Base-by-base conservation (phyloP, 1,140 invertebrate genomes). In the Drosophila nigromelanica region DNA sequence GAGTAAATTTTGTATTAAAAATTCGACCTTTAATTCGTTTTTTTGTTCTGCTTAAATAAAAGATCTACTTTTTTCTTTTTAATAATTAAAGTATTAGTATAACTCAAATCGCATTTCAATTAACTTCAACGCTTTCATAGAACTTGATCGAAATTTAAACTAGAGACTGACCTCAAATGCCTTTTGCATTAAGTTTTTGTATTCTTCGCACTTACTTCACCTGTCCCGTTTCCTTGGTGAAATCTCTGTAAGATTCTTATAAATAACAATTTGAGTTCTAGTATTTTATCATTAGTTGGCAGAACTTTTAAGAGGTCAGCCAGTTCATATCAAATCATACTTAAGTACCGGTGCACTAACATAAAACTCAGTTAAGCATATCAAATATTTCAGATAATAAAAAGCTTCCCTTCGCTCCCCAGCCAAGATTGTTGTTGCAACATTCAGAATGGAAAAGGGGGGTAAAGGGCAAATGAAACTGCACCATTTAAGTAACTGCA, bases 401-500 rank as follows among this genome's bases (percentile, higher is more conserved):
- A 48, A 11, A 27, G 21, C 45, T 24, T 4, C 10, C 21, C 7
- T 39, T 5, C n/a, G 39, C 39, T 2, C 11, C 4, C 39, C 39
- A 40, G 12, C 6, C 5, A n/a, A 3, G n/a, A n/a, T 6, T 40
- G 0, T 2, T 10, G 12, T 6, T 48, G 45, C 18, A 5, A 27
- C 27, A 11, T 11, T 48, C 27, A 0, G 48, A n/a, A 4, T 4
- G 42, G 11, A 11, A n/a, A 18, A 24, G 21, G 11, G 11, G 14
- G 35, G 27, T 33, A 37, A 45, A n/a, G 7, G 14, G 47, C 24
- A 35, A 14, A 15, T 47, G 42, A 43, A 80, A 54, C 40, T 76
- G 47, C 43, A 59, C 45, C 76, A 69, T 81, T 77, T 68, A 69
- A 56, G 73, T 64, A 81, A 48, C 68, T 67, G 67, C 51, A 76